Conservation (phyloP, 2,113 vertebrate species). For the Vanacampus margaritifer region DNA sequence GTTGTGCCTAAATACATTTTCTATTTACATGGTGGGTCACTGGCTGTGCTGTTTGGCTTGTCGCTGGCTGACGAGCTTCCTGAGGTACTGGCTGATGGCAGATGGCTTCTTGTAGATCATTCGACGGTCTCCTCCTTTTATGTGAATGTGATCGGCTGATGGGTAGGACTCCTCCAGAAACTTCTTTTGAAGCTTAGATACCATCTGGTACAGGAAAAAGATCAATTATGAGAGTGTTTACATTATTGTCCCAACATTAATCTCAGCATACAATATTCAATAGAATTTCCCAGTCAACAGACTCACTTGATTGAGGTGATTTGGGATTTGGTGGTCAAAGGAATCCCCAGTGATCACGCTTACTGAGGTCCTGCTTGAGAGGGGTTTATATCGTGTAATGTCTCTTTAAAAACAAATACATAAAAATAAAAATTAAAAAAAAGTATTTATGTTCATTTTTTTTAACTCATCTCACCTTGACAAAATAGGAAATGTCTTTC, state of each 20-base stretch:
- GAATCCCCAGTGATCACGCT: constrained; percentile 72
- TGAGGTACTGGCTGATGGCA: constrained; percentile 72
- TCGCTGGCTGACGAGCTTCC: constrained; percentile 68
- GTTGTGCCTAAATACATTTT: constrained; percentile 15
- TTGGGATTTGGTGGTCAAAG: constrained; percentile 69
- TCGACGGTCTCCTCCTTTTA: constrained; percentile 71
- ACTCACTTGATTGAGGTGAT: constrained; percentile 73
- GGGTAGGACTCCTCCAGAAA: constrained; percentile 73
- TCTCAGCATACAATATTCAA: constrained; percentile 16
- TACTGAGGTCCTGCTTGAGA: constrained; percentile 69
- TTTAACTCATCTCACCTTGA: not conserved
- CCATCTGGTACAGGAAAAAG: constrained; percentile 63
- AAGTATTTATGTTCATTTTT: not conserved
- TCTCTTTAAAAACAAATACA: constrained; percentile 58
- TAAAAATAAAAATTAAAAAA: not conserved
- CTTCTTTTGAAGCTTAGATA: constrained; percentile 72
- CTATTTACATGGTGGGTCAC: constrained; percentile 45
- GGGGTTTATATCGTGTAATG: constrained; percentile 73
- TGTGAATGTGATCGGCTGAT: constrained; percentile 70
- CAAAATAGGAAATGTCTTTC: not conserved
- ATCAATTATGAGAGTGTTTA: constrained; percentile 24
- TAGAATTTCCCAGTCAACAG: constrained; percentile 9
- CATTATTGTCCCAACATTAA: constrained; percentile 23
- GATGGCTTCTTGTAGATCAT: constrained; percentile 77
- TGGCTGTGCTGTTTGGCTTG: constrained; percentile 68